Base-by-base conservation (phyloP, 2,113 vertebrate species). In the Dendropsophus ebraccatus region DNA sequence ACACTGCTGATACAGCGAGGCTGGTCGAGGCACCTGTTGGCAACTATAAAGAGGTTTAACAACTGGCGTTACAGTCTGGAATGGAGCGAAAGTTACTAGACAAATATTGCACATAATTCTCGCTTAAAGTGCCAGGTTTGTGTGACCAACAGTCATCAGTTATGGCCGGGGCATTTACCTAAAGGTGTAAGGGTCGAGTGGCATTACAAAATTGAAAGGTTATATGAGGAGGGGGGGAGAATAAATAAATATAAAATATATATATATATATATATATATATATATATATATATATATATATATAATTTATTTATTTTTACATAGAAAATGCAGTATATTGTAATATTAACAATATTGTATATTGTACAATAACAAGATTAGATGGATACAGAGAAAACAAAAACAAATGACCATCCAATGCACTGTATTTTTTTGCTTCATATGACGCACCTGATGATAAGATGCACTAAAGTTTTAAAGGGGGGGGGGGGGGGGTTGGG, bases 21-120 rank as follows among this genome's bases (percentile, higher is more conserved):
- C 91, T 92, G 93, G 92, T 91, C 92, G 92, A 95, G 95, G 92
- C 96, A 98, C 96, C 96, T 97, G 95, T 97, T 96, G 96, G 94
- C 92, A 91, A 88, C 56, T 70, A 87, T 25, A 65, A 87, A 58
- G 87, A 90, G 86, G 87, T 75, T 87, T 83, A 92, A 85, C 86
- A 67, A 1, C 0, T 1, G 65, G 37, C 87, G 86, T 25, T 0
- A 19, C 62, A 85, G 83, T 16, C 5, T 88, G 90, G 54, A 88
- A 2, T 0, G 21, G 19, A 30, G 0, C n/a, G n/a, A 83, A 49
- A 35, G 49, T 58, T 83, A 90, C 84, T 4, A 72, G 87, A 81
- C 54, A 74, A 62, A 81, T 73, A 87, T 50, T 87, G 54, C 67
- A 73, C 50, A 81, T 74, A 87, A 81, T 87, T 87, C 78, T 47